Evolutionary conservation across 2,113 vertebrate genomes (phyloP).

Genomic region (Gavialis gangeticus): DNA sequence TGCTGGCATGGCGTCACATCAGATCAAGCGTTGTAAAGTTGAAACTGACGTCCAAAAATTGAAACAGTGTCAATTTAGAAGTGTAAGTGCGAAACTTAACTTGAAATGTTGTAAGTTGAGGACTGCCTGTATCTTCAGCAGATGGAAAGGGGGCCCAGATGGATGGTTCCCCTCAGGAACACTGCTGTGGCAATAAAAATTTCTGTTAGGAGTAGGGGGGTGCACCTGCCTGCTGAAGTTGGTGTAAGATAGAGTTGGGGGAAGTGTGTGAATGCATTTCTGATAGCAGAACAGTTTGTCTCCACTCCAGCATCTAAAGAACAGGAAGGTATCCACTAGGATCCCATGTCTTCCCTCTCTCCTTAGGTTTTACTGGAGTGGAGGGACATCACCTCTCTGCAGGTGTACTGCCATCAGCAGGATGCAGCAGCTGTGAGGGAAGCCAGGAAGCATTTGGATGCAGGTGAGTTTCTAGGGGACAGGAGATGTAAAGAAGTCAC

Average conservation of each 20-base stretch:
- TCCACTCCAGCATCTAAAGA: background rate
- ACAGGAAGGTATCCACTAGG: background rate
- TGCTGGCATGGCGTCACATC: no score
- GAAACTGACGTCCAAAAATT: no score
- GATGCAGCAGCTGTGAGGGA: slow-evolving; percentile 70
- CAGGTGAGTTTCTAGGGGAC: slow-evolving; percentile 70
- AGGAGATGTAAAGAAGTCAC: background rate
- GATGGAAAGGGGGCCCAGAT: background rate
- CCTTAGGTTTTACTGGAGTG: slow-evolving; percentile 81
- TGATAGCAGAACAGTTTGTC: background rate
- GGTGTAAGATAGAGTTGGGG: background rate
- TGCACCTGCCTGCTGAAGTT: background rate
- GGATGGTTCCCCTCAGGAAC: background rate
- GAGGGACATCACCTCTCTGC: slow-evolving; percentile 67
- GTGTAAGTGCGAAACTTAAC: no score
- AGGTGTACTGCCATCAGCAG: slow-evolving; percentile 64
- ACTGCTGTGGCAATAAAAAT: background rate
- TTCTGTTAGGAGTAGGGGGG: background rate
- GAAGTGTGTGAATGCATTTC: background rate
- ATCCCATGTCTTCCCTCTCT: background rate
- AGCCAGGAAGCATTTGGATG: slow-evolving; percentile 72
- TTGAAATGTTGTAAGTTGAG: no score
- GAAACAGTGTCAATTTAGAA: background rate
- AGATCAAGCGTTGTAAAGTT: no score
- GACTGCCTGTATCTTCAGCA: background rate